phyloP scores from a whole-genome alignment of 2,888 invertebrate genomes.

The Sicus ferrugineus region DNA sequence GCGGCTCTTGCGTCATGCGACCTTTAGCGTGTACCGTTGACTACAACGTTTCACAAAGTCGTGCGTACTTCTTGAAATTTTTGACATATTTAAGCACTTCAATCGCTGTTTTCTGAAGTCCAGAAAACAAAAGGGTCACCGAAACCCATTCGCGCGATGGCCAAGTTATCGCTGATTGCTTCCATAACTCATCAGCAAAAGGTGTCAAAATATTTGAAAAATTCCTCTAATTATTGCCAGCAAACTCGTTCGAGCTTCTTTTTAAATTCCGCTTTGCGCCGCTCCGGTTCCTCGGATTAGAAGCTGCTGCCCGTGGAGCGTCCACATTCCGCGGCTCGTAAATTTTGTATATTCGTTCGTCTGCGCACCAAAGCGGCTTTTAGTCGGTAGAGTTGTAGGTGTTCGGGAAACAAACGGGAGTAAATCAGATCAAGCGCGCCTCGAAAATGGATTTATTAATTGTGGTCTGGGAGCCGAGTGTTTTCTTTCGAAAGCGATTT shows the following conservation, averaged over 20 bases:
- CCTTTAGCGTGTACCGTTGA: neutral
- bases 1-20: neutral
- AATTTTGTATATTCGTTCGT: neutral
- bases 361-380: neutral
- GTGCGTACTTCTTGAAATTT: neutral
- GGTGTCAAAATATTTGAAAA: conserved; percentile 40
- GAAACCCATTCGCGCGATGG: neutral
- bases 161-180: neutral
- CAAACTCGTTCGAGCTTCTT: conserved; percentile 30
- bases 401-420: neutral
- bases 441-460: neutral
- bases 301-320: neutral
- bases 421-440: neutral
- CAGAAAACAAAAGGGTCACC: neutral
- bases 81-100: too few species aligned
- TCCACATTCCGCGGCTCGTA: neutral
- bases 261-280: conserved; percentile 29
- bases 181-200: conserved; percentile 35
- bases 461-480: neutral
- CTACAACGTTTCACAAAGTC: neutral
- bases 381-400: neutral
- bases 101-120: neutral
- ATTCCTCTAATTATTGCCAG: conserved; percentile 36
- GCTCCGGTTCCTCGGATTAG: neutral
- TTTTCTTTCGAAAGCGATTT: neutral